Evolutionary conservation across 2,888 invertebrate species (phyloP).

Genomic region (Pogonocherus hispidulus): DNA sequence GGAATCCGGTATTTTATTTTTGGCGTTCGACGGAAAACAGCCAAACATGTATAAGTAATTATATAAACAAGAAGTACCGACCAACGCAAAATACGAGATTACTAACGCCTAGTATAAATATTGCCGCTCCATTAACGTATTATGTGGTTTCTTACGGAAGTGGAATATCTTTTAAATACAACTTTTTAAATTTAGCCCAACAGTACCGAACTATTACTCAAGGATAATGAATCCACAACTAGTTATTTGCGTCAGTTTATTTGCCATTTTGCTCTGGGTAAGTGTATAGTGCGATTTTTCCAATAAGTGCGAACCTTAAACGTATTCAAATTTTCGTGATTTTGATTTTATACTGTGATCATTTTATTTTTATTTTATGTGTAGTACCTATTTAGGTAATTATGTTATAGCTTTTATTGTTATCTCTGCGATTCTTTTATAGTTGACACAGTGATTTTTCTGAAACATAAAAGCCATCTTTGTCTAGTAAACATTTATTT

Average conservation of each 20-base stretch:
- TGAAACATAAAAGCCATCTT: no score
- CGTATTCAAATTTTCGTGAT: no score
- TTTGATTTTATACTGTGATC: no score
- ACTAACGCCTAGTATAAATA: slow-evolving; percentile 27
- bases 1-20: not conserved
- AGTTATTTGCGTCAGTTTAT: slow-evolving; percentile 15
- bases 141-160: slow-evolving; percentile 33
- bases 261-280: slow-evolving; percentile 30
- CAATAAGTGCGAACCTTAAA: no score
- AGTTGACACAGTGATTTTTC: no score
- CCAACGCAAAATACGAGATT: slow-evolving; percentile 24
- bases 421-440: no score
- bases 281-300: slow-evolving; percentile 24
- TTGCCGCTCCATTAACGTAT: slow-evolving; percentile 9
- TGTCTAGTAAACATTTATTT: no score
- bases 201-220: slow-evolving; percentile 40
- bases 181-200: slow-evolving; percentile 31
- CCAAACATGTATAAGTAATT: not conserved
- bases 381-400: no score
- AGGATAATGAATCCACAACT: slow-evolving; percentile 37
- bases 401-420: no score
- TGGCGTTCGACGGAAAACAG: not conserved
- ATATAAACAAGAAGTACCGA: slow-evolving; percentile 15
- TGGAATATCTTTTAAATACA: slow-evolving; percentile 38
- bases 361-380: no score